Conservation (phyloP, 1,140 invertebrate species). For the Diuraphis noxia region DNA sequence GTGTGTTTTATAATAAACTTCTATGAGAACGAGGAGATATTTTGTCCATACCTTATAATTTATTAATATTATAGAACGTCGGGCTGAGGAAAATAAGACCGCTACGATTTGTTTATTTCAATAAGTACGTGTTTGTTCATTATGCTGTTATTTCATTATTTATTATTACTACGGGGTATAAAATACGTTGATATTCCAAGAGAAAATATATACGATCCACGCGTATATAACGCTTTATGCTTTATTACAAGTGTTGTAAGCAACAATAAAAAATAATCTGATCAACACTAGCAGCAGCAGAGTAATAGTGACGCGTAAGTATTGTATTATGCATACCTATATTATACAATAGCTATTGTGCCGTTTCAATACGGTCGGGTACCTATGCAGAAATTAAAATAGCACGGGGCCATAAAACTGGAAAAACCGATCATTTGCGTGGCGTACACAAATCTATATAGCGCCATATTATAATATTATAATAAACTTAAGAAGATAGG, state of each 20-base stretch:
- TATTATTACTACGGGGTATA: constrained; percentile 1
- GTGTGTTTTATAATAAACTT: neutral
- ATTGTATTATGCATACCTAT: neutral
- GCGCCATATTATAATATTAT: neutral
- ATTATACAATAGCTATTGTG: constrained; percentile 32
- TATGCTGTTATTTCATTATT: constrained; percentile 20
- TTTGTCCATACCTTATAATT: neutral
- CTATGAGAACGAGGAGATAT: neutral
- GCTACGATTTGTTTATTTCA: neutral
- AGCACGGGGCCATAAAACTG: neutral
- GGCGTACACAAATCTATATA: neutral
- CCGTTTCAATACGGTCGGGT: neutral
- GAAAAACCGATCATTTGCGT: neutral
- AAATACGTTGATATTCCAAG: neutral
- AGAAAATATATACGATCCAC: neutral
- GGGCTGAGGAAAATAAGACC: neutral
- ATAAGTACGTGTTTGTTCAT: neutral
- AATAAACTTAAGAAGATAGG: neutral
- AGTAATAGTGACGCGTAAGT: neutral
- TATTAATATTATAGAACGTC: neutral
- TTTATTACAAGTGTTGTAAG: constrained; percentile 9
- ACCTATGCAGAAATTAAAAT: constrained; percentile 16
- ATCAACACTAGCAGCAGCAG: neutral
- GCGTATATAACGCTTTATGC: neutral
- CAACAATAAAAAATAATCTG: constrained; percentile 36